Evolutionary conservation across 2,113 vertebrate species (phyloP).

Genomic region (Oreocharis arfaki): DNA sequence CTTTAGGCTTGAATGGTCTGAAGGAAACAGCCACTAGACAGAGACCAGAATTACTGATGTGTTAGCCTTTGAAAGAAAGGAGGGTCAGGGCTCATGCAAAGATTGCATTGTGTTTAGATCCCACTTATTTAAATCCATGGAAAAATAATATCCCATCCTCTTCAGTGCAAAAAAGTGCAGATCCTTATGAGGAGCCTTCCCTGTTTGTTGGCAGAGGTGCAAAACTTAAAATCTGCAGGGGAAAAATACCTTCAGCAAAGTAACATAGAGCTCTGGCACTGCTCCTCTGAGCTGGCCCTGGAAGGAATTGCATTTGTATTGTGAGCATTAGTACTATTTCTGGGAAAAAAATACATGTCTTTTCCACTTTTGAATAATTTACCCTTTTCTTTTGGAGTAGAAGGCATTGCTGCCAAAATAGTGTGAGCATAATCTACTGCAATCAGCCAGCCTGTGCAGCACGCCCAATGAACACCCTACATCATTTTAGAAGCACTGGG

Average conservation of each 20-base stretch:
- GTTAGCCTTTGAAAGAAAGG: background rate
- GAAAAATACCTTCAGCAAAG: background rate
- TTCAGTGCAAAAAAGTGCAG: background rate
- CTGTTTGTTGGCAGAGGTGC: background rate
- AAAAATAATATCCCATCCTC: background rate
- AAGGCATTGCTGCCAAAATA: background rate
- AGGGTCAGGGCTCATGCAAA: background rate
- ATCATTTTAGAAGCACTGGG: background rate
- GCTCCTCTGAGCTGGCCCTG: background rate
- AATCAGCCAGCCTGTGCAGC: background rate
- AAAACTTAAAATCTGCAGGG: background rate
- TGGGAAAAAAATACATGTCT: background rate
- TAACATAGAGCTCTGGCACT: background rate
- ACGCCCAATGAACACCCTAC: background rate
- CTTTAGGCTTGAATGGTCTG: background rate
- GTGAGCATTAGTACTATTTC: background rate
- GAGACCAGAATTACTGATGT: background rate
- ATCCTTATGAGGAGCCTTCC: background rate
- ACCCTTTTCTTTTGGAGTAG: background rate
- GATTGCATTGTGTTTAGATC: background rate
- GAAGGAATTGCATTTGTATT: background rate
- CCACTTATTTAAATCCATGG: background rate
- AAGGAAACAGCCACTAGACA: background rate
- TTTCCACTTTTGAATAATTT: slow-evolving; percentile 17
- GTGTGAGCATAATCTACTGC: background rate